These are phyloP conservation scores for Noctua pronuba DNA, from an alignment of 2,888 invertebrate genomes.

Conservation along the genomic window DNA sequence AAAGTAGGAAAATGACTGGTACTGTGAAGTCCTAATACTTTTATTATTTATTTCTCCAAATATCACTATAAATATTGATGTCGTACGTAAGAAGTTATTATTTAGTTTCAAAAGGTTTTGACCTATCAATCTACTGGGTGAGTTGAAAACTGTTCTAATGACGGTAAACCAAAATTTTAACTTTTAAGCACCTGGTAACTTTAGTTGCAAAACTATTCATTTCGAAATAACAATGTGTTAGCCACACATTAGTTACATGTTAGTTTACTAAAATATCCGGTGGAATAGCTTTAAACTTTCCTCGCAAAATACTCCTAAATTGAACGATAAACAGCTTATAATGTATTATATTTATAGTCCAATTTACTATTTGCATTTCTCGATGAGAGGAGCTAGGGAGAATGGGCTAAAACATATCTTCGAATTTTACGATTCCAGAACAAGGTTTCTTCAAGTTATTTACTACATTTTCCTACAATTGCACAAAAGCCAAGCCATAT, in stretches of 20 bases:
- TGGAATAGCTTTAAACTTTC: neutral
- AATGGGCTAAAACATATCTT: neutral
- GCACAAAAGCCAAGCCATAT: constrained; percentile 6
- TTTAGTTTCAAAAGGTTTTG: neutral
- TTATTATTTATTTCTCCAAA: neutral
- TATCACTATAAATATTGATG: neutral
- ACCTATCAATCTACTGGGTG: neutral
- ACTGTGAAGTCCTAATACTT: neutral
- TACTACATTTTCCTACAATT: constrained; percentile 14
- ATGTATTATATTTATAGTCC: neutral
- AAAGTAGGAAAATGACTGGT: constrained; percentile 29
- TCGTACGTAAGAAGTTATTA: neutral
- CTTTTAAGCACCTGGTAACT: neutral
- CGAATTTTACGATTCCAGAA: neutral
- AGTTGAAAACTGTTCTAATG: constrained; percentile 9
- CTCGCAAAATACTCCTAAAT: neutral
- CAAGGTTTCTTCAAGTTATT: neutral
- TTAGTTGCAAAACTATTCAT: constrained; percentile 1
- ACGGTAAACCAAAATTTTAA: neutral
- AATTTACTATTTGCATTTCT: neutral
- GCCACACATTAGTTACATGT: neutral
- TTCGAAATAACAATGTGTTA: constrained; percentile 6
- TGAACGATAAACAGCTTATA: neutral
- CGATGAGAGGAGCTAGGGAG: neutral
- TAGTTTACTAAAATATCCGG: neutral